Conservation (phyloP, 2,888 invertebrate genomes). For the Nomada fabriciana region DNA sequence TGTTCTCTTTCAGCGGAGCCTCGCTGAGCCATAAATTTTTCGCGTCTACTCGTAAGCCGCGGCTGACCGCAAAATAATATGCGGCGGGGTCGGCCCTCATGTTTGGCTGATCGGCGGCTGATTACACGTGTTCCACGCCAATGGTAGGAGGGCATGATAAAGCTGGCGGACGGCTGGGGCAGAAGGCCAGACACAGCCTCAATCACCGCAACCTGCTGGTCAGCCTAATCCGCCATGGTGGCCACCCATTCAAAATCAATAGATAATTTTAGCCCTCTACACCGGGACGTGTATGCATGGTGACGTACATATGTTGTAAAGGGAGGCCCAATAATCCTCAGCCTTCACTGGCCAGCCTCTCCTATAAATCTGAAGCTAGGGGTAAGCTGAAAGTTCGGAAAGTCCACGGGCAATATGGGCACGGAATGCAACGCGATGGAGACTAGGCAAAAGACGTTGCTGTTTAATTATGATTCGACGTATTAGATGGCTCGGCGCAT, state of each 20-base stretch:
- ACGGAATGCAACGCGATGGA: neutral
- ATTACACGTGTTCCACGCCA: constrained; percentile 82
- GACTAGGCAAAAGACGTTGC: too few relatives aligned
- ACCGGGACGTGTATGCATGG: constrained; percentile 56
- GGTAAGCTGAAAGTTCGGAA: neutral
- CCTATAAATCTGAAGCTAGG: constrained; percentile 33
- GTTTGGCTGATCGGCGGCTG: constrained; percentile 83
- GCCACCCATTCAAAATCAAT: constrained; percentile 82
- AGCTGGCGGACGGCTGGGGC: constrained; percentile 81
- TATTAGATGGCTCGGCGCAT: neutral
- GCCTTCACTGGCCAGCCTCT: constrained; percentile 43
- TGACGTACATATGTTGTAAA: constrained; percentile 67
- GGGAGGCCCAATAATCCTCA: constrained; percentile 59
- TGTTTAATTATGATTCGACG: too few relatives aligned
- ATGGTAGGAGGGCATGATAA: constrained; percentile 80
- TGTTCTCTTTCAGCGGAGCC: constrained; percentile 68
- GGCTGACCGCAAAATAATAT: constrained; percentile 79
- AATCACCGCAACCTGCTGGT: constrained; percentile 82
- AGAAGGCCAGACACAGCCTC: constrained; percentile 82
- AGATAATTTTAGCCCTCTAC: constrained; percentile 78
- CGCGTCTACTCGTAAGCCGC: constrained; percentile 65
- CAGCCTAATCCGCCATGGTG: constrained; percentile 81
- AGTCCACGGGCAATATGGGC: constrained; percentile 11
- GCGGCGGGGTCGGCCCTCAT: constrained; percentile 78
- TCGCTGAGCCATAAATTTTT: constrained; percentile 69